Base-by-base conservation (phyloP, 1,140 invertebrate species). In the Hyposmocoma kahamanoa region DNA sequence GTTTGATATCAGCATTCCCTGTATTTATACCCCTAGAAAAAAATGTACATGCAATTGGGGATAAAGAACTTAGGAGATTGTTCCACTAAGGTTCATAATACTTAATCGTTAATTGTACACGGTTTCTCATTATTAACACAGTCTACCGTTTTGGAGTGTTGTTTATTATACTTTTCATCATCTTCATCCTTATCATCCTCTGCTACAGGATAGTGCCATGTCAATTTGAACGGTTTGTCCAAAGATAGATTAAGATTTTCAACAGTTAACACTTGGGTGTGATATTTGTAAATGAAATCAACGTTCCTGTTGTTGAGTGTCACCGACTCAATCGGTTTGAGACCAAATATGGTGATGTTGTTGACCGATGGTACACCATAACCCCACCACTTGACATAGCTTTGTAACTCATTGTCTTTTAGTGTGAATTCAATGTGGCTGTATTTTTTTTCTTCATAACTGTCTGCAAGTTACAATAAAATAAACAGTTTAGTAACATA, bases 361-460 rank as follows among this genome's bases (percentile, higher is more conserved):
- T 78, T 65, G 3, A 87, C 41, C 0, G 86, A 77, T 0, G 88
- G 87, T 0, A 84, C 81, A 0, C 88, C 87, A 44, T 80, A 83
- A 0, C 87, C 87, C 84, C 87, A 88, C 76, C 87, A 87, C 3
- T 77, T 49, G 17, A 84, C 78, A n/a, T 47, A 48, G 46, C 83
- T 89, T 1, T 59, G 62, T 1, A 92, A 50, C 20, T 70, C 79
- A 21, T 87, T 84, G 24, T 88, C 69, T 19, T 83, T 64, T 10
- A 89, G 67, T 0, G 56, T 54, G 62, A 93, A 92, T 10, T 84
- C 70, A 15, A 91, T 79, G 58, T 90, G 83, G 24, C 86, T 86
- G 76, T 90, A 93, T 58, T 89, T 84, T 42, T 87, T 85, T 44
- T 89, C 87, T 55, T 90, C 84, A 53, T 90, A 86, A 0, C 89